Evolutionary conservation across 2,888 invertebrate species (phyloP), one percentile per base, ranked within the genome.

Genomic region (Bembecia ichneumoniformis): DNA sequence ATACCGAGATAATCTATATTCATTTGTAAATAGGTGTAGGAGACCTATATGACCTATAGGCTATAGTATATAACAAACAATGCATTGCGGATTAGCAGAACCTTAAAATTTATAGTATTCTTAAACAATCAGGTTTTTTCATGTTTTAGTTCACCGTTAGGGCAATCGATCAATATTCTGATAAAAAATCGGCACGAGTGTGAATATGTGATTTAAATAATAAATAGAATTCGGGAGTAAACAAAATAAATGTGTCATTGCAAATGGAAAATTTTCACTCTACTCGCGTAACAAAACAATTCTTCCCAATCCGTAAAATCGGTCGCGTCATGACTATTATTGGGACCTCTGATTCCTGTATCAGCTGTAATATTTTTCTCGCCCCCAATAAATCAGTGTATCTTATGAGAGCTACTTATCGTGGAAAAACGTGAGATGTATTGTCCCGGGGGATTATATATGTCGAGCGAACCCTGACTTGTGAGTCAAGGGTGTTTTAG

Each of bases 371-470:
- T 75, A 75, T 73, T 49, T 74, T 77, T 74, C 68, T 70, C 62
- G 59, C 60, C 68, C 69, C 70, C 64, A 75, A 80, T 80, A 80
- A 79, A 78, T 80, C 80, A 78, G 73, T 74, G 71, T 75, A 77
- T 77, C 78, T 72, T 66, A 68, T 73, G 74, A 71, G 69, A 73
- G 77, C 69, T 79, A 79, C 79, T 80, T 79, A 79, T 80, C 76
- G 68, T 67, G 65, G 62, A 64, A 71, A 72, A 74, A 72, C 70
- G 70, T 62, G 66, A 71, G 76, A 79, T 74, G 71, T 80, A 76
- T 77, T 68, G 78, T 74, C 78, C 76, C 74, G 51, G 15, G 76
- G 74, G 79, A 28, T 68, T 71, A 77, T 74, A 74, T 73, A 76
- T 71, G 64, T 57, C 65, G 64, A 59, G 57, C 60, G 65, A 62